Evolutionary conservation across 1,140 invertebrate genomes (phyloP).

Genomic region (Helicoverpa zea): DNA sequence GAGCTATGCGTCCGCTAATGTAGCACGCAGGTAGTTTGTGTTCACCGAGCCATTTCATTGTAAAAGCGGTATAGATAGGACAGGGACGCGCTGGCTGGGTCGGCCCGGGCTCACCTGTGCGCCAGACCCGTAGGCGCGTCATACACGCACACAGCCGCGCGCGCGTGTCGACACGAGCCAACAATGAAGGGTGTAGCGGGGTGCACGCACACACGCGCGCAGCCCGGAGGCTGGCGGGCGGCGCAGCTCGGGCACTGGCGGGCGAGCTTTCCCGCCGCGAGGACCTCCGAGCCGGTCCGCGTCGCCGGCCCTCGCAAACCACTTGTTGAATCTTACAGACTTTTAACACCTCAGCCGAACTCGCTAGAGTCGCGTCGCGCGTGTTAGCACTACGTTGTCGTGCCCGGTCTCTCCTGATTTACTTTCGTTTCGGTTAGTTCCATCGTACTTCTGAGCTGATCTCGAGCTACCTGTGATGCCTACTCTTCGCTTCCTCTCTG

Average conservation of each 20-base stretch:
- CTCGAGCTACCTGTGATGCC: slow-evolving; percentile 74
- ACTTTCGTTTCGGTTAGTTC: slow-evolving; percentile 51
- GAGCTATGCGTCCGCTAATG: slow-evolving; percentile 69
- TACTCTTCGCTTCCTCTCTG: slow-evolving; percentile 72
- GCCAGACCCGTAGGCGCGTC: slow-evolving; percentile 75
- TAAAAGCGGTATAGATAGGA: slow-evolving; percentile 80
- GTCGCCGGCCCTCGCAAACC: slow-evolving; percentile 75
- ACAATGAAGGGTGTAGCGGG: slow-evolving; percentile 68
- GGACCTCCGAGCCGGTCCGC: slow-evolving; percentile 67
- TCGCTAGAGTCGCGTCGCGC: slow-evolving; percentile 68
- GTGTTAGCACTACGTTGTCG: slow-evolving; percentile 55
- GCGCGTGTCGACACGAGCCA: slow-evolving; percentile 47
- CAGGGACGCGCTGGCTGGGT: slow-evolving; percentile 74
- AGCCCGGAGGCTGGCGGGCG: slow-evolving; percentile 56
- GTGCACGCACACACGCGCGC: slow-evolving; percentile 64
- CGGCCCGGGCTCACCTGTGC: slow-evolving; percentile 81
- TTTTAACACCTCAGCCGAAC: slow-evolving; percentile 71
- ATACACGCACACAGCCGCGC: slow-evolving; percentile 59
- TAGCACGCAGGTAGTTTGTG: slow-evolving; percentile 77
- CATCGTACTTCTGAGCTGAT: slow-evolving; percentile 41
- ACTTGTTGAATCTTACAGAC: slow-evolving; percentile 83
- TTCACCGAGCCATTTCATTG: slow-evolving; percentile 80
- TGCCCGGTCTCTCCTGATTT: slow-evolving; percentile 48
- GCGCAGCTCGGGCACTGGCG: slow-evolving; percentile 72
- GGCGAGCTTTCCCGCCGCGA: slow-evolving; percentile 80